Evolutionary conservation across 2,113 vertebrate species (phyloP).

Genomic region (Rhinichthys klamathensis): DNA sequence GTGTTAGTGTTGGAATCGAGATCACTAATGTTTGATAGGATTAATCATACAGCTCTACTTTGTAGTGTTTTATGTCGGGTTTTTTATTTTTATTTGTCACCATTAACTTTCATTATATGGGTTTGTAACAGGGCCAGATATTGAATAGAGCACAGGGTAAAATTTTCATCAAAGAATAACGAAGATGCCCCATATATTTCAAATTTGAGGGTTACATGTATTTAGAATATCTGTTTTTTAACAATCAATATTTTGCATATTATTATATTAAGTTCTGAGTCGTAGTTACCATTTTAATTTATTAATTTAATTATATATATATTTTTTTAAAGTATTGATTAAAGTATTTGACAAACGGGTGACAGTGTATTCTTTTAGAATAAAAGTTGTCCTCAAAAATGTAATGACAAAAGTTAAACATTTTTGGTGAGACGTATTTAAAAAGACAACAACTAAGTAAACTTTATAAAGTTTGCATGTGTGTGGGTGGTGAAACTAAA

Average conservation of each 20-base stretch:
- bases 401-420: background rate
- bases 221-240: background rate
- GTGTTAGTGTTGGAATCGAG: no score
- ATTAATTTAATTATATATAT: background rate
- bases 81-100: no score
- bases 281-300: background rate
- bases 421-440: background rate
- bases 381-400: no score
- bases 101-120: background rate
- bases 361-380: background rate
- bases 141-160: background rate
- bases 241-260: background rate
- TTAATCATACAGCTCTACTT: no score
- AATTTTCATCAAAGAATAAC: background rate
- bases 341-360: background rate
- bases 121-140: background rate
- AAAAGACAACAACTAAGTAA: background rate
- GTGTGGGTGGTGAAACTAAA: background rate
- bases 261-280: background rate
- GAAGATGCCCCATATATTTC: background rate
- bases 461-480: background rate
- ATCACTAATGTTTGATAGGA: no score
- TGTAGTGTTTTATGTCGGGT: no score
- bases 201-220: background rate
- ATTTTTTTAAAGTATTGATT: background rate